phyloP scores from a whole-genome alignment of 1,140 invertebrate genomes.

The Temnothorax nylanderi region DNA sequence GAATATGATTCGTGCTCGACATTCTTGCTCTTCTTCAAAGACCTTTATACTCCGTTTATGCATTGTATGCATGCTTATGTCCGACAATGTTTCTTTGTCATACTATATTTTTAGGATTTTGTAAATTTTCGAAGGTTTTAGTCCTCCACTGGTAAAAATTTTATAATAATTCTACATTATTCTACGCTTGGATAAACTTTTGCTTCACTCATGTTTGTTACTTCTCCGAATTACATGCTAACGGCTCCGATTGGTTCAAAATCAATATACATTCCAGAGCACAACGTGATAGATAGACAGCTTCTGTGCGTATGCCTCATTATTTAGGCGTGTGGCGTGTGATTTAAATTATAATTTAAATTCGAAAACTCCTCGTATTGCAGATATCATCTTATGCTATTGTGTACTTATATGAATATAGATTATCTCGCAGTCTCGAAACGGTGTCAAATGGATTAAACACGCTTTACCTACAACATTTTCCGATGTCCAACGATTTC shows the following conservation, averaged over 20 bases:
- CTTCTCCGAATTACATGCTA: background rate
- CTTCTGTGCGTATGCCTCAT: background rate
- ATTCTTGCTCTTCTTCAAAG: background rate
- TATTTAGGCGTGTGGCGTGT: too few relatives aligned
- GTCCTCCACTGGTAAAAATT: background rate
- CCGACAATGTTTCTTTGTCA: background rate
- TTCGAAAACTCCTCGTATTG: background rate
- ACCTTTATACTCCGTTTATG: background rate
- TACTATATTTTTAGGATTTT: background rate
- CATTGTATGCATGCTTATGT: background rate
- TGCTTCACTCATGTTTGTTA: background rate
- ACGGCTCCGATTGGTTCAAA: background rate
- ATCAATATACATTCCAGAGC: background rate
- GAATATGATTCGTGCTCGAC: background rate
- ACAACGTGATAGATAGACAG: background rate
- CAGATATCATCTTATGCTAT: background rate
- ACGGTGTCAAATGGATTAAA: background rate
- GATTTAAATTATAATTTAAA: slow-evolving; percentile 12
- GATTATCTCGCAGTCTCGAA: background rate
- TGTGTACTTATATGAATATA: background rate
- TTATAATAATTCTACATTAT: background rate
- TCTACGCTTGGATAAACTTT: background rate
- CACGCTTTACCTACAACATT: background rate
- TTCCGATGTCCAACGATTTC: background rate
- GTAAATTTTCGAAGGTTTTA: background rate